These are phyloP conservation scores for Diabrotica undecimpunctata DNA, from an alignment of 1,140 invertebrate species.

Conservation along the genomic window DNA sequence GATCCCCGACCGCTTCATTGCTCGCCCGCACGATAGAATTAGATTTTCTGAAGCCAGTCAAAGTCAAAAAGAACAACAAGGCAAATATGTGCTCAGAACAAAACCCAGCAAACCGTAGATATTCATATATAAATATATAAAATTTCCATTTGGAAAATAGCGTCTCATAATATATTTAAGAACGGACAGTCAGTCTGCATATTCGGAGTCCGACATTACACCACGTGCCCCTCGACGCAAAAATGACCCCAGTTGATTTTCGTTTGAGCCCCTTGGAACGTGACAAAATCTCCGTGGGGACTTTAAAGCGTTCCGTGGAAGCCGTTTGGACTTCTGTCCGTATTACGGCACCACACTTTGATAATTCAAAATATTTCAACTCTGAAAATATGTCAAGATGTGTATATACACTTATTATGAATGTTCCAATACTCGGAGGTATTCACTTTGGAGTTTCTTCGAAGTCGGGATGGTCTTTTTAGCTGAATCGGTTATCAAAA, in stretches of 20 bases:
- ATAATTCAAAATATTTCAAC: constrained; percentile 31
- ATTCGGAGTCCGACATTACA: constrained; percentile 21
- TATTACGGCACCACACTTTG: constrained; percentile 19
- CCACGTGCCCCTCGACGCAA: constrained; percentile 18
- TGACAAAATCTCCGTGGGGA: constrained; percentile 49
- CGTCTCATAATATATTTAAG: constrained; percentile 44
- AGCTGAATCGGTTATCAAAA: too few species aligned
- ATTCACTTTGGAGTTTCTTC: neutral
- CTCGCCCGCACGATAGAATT: neutral
- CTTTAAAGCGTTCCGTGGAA: constrained; percentile 30
- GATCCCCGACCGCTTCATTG: neutral
- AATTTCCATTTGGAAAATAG: constrained; percentile 47
- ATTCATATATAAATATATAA: constrained; percentile 47
- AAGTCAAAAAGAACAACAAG: neutral
- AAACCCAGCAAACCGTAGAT: constrained; percentile 32
- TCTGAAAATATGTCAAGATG: constrained; percentile 28
- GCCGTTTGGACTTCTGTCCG: constrained; percentile 11
- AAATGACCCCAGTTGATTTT: constrained; percentile 38
- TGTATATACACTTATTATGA: constrained; percentile 27
- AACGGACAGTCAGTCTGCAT: constrained; percentile 42
- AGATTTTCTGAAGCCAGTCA: neutral
- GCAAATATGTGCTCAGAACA: constrained; percentile 9
- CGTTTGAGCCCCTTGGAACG: constrained; percentile 40
- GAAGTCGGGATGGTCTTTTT: too few species aligned
- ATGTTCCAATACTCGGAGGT: neutral